phyloP scores from a whole-genome alignment of 2,113 vertebrate genomes.

The Sardina pilchardus region DNA sequence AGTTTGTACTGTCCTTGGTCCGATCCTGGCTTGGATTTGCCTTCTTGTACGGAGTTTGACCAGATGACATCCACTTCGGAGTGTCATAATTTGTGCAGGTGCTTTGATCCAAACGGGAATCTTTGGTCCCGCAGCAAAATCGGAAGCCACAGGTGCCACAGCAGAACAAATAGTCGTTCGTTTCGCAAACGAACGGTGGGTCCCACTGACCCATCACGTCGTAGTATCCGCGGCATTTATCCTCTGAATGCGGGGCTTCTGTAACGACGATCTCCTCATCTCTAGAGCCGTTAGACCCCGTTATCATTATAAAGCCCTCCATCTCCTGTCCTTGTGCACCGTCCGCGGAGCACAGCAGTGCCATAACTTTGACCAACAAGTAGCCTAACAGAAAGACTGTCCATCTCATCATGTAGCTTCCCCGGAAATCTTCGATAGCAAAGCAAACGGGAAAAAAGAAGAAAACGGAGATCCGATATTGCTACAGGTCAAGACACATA shows the following conservation, averaged over 20 bases:
- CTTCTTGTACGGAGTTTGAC: slow-evolving; percentile 89
- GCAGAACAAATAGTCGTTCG: slow-evolving; percentile 95
- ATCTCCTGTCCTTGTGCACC: slow-evolving; percentile 86
- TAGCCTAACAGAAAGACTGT: slow-evolving; percentile 86
- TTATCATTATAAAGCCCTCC: slow-evolving; percentile 88
- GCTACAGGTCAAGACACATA: slow-evolving; percentile 65
- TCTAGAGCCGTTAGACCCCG: slow-evolving; percentile 86
- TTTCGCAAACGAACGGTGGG: slow-evolving; percentile 94
- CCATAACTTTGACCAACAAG: slow-evolving; percentile 89
- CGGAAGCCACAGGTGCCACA: slow-evolving; percentile 99
- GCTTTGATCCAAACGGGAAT: slow-evolving; percentile 91
- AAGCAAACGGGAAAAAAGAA: slow-evolving; percentile 53
- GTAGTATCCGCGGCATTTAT: slow-evolving; percentile 93
- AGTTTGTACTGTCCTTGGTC: slow-evolving; percentile 98
- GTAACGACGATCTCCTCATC: slow-evolving; percentile 81
- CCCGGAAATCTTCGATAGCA: slow-evolving; percentile 56
- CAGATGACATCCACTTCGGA: slow-evolving; percentile 89
- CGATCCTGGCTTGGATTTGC: slow-evolving; percentile 86
- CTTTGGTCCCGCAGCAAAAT: slow-evolving; percentile 95
- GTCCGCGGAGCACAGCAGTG: slow-evolving; percentile 89
- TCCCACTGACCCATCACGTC: slow-evolving; percentile 99
- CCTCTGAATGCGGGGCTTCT: slow-evolving; percentile 86
- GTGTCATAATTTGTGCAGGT: slow-evolving; percentile 96
- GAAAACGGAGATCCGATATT: slow-evolving; percentile 59
- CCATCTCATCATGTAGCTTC: slow-evolving; percentile 71